Evolutionary conservation across 2,113 vertebrate genomes (phyloP).

Genomic region (Chaenogobius annularis): DNA sequence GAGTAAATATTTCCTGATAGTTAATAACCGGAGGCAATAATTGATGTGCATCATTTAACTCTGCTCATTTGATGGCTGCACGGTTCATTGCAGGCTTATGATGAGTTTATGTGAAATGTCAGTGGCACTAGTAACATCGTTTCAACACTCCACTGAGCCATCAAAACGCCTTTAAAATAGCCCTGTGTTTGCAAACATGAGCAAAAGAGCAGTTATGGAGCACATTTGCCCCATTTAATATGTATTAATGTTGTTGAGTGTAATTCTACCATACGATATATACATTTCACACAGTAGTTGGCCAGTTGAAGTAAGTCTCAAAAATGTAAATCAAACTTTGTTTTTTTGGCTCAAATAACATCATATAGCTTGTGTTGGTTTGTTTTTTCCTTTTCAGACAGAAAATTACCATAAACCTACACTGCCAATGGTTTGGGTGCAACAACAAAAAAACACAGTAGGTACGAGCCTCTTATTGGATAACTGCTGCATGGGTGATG

Average conservation of each 20-base stretch:
- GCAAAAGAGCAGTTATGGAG: not conserved
- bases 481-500: too few relatives aligned
- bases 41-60: constrained; percentile 61
- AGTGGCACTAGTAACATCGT: constrained; percentile 21
- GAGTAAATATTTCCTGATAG: constrained; percentile 50
- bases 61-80: constrained; percentile 55
- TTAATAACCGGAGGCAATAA: constrained; percentile 57
- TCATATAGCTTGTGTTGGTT: too few relatives aligned
- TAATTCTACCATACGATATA: not conserved
- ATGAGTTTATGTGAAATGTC: constrained; percentile 57
- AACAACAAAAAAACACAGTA: too few relatives aligned
- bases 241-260: not conserved
- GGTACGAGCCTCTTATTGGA: too few relatives aligned
- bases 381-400: too few relatives aligned
- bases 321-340: too few relatives aligned
- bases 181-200: constrained; percentile 3
- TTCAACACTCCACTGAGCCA: constrained; percentile 22
- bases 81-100: constrained; percentile 45
- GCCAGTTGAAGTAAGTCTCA: not conserved
- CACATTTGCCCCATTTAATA: not conserved
- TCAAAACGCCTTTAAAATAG: constrained; percentile 17
- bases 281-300: not conserved
- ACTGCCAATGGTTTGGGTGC: too few relatives aligned
- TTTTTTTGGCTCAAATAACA: too few relatives aligned
- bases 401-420: too few relatives aligned